phyloP scores from a whole-genome alignment of 2,888 invertebrate species.

The Trachelus troglodyta region DNA sequence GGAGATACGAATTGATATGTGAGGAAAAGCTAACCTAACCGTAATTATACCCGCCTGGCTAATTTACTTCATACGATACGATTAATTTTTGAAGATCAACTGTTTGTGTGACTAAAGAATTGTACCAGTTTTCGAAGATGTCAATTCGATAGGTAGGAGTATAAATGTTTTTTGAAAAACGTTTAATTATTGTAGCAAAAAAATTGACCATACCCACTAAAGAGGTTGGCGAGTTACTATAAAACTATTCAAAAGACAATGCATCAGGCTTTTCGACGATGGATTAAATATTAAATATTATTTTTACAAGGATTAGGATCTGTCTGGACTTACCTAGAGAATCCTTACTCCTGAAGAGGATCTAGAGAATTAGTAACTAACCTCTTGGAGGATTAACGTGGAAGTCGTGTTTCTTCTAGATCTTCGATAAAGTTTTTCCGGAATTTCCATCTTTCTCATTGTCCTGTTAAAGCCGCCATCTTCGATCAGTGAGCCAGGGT shows the following conservation, averaged over 20 bases:
- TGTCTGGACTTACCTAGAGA: background rate
- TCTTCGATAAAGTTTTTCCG: background rate
- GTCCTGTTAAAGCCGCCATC: background rate
- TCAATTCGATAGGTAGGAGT: background rate
- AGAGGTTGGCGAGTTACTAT: background rate
- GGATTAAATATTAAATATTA: conserved; percentile 61
- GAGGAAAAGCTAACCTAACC: background rate
- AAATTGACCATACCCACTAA: background rate
- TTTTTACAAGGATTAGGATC: conserved; percentile 60
- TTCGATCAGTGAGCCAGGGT: background rate
- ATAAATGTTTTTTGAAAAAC: background rate
- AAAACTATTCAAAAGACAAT: conserved; percentile 39
- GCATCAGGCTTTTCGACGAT: conserved; percentile 39
- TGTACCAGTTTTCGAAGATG: background rate
- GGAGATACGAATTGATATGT: background rate
- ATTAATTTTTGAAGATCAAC: background rate
- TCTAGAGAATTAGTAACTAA: background rate
- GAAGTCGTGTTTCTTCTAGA: conserved; percentile 11
- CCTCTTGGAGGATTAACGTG: background rate
- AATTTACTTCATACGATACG: background rate
- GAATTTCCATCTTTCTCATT: background rate
- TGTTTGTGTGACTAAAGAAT: background rate
- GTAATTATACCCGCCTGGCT: background rate
- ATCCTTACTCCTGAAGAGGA: background rate
- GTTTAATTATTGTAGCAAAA: background rate